Percentiles rank a stretch among this genome's conserved stretches.
These are phyloP conservation scores for Emydoidea blandingii DNA, from an alignment of 2,797 vertebrate genomes.

Conservation along the genomic window DNA sequence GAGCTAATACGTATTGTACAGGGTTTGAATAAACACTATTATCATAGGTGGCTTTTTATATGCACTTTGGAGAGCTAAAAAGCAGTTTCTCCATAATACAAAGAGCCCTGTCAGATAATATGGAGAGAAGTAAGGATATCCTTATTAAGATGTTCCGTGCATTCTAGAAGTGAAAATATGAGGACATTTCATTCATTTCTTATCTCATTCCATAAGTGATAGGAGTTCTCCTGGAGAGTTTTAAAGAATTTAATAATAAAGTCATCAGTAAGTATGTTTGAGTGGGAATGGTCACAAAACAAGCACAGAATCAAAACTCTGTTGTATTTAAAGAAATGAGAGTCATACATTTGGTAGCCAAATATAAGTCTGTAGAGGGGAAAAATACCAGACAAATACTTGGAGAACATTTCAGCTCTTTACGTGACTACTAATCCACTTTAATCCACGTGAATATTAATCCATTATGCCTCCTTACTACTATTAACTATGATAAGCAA, in stretches of 20 bases:
- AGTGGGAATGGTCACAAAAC: neutral
- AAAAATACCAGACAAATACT: neutral
- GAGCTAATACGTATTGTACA: neutral
- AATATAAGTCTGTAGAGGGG: neutral
- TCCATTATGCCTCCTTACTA: neutral
- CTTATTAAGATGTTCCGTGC: neutral
- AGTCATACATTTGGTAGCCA: neutral
- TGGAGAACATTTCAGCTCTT: neutral
- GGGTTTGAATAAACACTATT: slow-evolving; percentile 20
- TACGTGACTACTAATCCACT: neutral
- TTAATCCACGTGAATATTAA: neutral
- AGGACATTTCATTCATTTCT: neutral
- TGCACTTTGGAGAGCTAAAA: slow-evolving; percentile 10
- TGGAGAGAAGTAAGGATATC: neutral
- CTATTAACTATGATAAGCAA: neutral
- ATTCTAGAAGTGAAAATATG: neutral
- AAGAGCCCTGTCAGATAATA: slow-evolving; percentile 13
- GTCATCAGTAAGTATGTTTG: neutral
- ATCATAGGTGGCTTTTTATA: neutral
- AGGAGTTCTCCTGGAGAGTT: neutral
- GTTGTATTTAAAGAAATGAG: neutral
- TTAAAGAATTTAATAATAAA: neutral
- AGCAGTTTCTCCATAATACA: neutral
- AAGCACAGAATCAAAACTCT: neutral
- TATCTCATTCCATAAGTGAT: neutral